These are phyloP conservation scores for Bombus waltoni DNA, from an alignment of 1,140 invertebrate genomes.

Conservation along the genomic window DNA sequence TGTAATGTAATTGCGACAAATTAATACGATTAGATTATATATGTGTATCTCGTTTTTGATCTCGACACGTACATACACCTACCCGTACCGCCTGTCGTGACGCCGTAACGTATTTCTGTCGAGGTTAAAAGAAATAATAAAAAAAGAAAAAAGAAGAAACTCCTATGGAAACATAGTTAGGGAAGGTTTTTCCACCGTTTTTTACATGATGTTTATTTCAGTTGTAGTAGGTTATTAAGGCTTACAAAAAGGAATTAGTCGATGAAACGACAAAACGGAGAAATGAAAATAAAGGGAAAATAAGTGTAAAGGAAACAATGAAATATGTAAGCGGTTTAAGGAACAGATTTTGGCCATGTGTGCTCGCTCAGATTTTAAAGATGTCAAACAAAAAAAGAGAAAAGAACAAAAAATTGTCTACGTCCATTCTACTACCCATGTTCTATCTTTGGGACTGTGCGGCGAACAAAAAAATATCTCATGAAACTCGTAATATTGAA, in stretches of 20 bases:
- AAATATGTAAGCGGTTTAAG: slow-evolving; percentile 52
- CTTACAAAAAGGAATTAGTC: slow-evolving; percentile 7
- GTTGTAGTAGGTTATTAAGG: slow-evolving; percentile 59
- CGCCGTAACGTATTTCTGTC: slow-evolving; percentile 3
- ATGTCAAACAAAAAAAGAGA: slow-evolving; percentile 11
- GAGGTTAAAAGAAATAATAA: slow-evolving; percentile 12
- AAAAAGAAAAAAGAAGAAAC: slow-evolving; percentile 1
- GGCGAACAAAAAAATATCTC: slow-evolving; percentile 71
- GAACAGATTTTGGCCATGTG: slow-evolving; percentile 64
- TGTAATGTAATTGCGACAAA: slow-evolving; percentile 60
- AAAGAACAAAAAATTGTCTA: slow-evolving; percentile 40
- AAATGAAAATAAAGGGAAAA: background rate
- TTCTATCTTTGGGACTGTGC: slow-evolving; percentile 78
- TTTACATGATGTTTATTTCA: slow-evolving; percentile 66
- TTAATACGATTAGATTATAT: slow-evolving; percentile 55
- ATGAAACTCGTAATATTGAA: slow-evolving; percentile 74
- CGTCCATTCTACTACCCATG: slow-evolving; percentile 59
- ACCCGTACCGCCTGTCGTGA: no score
- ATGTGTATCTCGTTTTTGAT: slow-evolving; percentile 15
- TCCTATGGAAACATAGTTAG: slow-evolving; percentile 55
- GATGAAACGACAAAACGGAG: slow-evolving; percentile 22
- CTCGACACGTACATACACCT: slow-evolving; percentile 12
- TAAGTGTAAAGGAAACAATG: slow-evolving; percentile 11
- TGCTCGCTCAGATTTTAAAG: slow-evolving; percentile 58
- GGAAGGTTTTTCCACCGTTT: slow-evolving; percentile 67